Percentiles rank a stretch among this genome's conserved stretches.
Conservation (phyloP, 2,797 vertebrate species). For the Acanthurus tractus region DNA sequence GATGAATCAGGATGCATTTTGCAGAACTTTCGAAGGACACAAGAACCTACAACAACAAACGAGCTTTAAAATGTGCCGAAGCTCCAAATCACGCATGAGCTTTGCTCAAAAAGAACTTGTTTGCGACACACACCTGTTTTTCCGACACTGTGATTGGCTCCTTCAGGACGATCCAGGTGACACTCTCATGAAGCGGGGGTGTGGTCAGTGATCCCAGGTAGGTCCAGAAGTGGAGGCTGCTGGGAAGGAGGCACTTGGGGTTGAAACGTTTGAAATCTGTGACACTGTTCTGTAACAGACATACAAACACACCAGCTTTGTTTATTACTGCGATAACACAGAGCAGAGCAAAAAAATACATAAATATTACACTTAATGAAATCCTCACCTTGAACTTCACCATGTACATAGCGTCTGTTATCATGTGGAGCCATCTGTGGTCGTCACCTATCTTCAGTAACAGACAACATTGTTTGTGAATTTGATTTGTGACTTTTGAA, state of each 20-base stretch:
- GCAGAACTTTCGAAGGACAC: neutral
- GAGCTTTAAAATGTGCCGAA: neutral
- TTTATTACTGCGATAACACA: neutral
- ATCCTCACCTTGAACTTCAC: constrained; percentile 93
- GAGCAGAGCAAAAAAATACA: constrained; percentile 8
- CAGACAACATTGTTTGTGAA: constrained; percentile 13
- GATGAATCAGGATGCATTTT: neutral
- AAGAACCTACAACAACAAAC: too few relatives aligned
- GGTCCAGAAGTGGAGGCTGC: constrained; percentile 93
- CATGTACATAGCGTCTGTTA: constrained; percentile 96
- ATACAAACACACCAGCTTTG: neutral
- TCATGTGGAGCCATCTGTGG: constrained; percentile 89
- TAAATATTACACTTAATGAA: neutral
- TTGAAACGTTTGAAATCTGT: constrained; percentile 93
- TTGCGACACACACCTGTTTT: constrained; percentile 89
- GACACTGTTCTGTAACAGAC: constrained; percentile 86
- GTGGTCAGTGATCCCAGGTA: constrained; percentile 96
- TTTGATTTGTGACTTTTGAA: neutral
- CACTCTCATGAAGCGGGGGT: constrained; percentile 93
- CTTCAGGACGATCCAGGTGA: constrained; percentile 94
- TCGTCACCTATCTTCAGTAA: constrained; percentile 89
- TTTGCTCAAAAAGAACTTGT: neutral
- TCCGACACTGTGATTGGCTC: constrained; percentile 92
- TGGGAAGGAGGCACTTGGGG: constrained; percentile 93
- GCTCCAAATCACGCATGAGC: neutral